A percentile compares a stretch with the other conserved stretches of the same genome.
Conservation (phyloP, 2,888 invertebrate species). For the Euclidia mi region DNA sequence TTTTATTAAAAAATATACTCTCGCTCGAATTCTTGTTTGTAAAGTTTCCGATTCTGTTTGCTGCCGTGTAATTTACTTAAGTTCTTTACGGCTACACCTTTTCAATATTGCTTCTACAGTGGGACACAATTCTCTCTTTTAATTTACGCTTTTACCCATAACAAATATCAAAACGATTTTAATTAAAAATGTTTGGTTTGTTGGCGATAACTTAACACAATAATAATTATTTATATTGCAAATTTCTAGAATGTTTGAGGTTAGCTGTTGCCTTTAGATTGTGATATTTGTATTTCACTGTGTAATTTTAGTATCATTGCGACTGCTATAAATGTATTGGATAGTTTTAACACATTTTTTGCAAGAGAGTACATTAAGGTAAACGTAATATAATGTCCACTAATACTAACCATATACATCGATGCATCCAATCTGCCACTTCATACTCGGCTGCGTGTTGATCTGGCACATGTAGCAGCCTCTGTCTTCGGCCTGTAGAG, state of each 20-base stretch:
- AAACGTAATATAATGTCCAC: neutral
- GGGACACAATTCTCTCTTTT: slow-evolving; percentile 52
- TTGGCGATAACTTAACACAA: slow-evolving; percentile 45
- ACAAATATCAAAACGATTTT: slow-evolving; percentile 66
- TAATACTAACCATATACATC: slow-evolving; percentile 96
- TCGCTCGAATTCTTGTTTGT: slow-evolving; percentile 60
- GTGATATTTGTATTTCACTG: no score
- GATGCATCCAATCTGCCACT: slow-evolving; percentile 96
- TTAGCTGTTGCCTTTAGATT: no score
- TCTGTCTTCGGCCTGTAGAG: slow-evolving; percentile 94
- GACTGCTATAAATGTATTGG: no score
- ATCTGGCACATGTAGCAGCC: slow-evolving; percentile 98
- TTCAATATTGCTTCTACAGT: slow-evolving; percentile 59
- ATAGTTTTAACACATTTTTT: no score
- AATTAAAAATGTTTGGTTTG: slow-evolving; percentile 63
- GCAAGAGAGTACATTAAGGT: neutral
- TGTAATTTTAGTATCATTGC: no score
- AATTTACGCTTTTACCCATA: slow-evolving; percentile 63
- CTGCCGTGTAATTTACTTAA: slow-evolving; percentile 76
- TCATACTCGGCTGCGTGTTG: slow-evolving; percentile 95
- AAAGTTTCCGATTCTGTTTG: slow-evolving; percentile 71
- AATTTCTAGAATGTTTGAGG: no score
- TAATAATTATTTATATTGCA: slow-evolving; percentile 26
- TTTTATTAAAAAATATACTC: slow-evolving; percentile 54
- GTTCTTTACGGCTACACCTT: slow-evolving; percentile 65